A percentile compares a stretch with the other conserved stretches of the same genome.
Conservation (phyloP, 2,113 vertebrate genomes). For the Planiliza haematocheilus region DNA sequence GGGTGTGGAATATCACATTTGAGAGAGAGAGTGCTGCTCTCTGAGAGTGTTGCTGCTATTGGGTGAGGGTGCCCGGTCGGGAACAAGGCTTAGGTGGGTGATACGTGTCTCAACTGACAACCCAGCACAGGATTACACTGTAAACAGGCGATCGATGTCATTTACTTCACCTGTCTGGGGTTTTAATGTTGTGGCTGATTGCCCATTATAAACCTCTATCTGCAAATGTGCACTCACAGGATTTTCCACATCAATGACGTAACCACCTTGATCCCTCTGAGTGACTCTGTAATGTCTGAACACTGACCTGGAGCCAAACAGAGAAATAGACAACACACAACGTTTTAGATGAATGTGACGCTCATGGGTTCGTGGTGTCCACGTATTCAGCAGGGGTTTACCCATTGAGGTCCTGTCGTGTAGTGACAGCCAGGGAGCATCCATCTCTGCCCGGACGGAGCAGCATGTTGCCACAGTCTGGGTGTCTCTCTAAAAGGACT, state of each 20-base stretch:
- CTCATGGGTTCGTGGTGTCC: neutral
- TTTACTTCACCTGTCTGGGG: too few relatives aligned
- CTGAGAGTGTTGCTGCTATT: too few relatives aligned
- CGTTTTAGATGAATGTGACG: neutral
- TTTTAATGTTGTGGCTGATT: too few relatives aligned
- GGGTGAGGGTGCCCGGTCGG: too few relatives aligned
- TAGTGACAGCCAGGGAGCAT: constrained; percentile 85
- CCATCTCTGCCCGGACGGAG: constrained; percentile 86
- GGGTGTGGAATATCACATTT: too few relatives aligned
- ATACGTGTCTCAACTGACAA: too few relatives aligned
- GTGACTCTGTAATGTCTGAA: constrained; percentile 90
- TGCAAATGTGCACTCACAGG: constrained; percentile 82
- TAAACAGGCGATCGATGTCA: too few relatives aligned
- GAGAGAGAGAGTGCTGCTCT: too few relatives aligned
- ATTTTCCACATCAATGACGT: constrained; percentile 88
- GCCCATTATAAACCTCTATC: neutral
- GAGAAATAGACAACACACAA: neutral
- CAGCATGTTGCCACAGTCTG: constrained; percentile 88
- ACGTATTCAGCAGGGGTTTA: constrained; percentile 64
- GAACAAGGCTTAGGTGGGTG: too few relatives aligned
- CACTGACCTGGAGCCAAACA: constrained; percentile 62
- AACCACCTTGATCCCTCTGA: constrained; percentile 80
- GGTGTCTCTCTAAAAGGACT: constrained; percentile 85
- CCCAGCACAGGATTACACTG: too few relatives aligned
- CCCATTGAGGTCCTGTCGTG: constrained; percentile 85